Evolutionary conservation across 2,797 vertebrate species (phyloP).

Genomic region (Bradypodion ventrale): DNA sequence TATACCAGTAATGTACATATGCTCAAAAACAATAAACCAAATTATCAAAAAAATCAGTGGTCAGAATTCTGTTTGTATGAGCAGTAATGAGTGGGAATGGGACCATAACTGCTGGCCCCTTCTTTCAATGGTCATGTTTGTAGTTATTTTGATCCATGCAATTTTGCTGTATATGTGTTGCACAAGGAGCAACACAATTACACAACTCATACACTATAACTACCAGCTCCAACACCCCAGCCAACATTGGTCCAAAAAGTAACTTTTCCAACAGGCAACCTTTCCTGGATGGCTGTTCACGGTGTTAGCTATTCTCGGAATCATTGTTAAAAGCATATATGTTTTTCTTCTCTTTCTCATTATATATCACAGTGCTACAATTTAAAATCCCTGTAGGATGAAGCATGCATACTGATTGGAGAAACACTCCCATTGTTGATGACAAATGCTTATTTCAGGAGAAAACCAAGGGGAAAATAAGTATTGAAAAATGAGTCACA

Average conservation of each 20-base stretch:
- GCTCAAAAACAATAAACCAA: too few species aligned
- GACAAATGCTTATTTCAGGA: background rate
- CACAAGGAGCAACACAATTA: background rate
- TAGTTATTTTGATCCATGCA: too few species aligned
- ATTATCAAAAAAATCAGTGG: too few species aligned
- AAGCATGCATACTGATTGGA: background rate
- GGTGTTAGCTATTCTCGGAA: background rate
- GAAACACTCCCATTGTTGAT: background rate
- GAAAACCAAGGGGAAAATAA: constrained; percentile 6
- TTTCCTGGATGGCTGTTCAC: background rate
- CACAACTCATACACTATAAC: background rate
- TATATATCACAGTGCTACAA: background rate
- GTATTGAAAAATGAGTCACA: constrained; percentile 20
- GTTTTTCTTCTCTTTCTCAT: background rate
- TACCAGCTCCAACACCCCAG: background rate
- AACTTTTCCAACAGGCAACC: background rate
- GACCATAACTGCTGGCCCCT: too few species aligned
- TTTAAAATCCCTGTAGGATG: background rate
- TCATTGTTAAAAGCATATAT: background rate
- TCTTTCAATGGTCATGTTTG: too few species aligned
- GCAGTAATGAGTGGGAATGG: too few species aligned
- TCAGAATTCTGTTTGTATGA: too few species aligned
- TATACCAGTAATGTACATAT: too few species aligned
- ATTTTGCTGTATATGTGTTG: too few species aligned
- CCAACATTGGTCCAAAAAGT: background rate